These are phyloP conservation scores for Megaleporinus macrocephalus DNA, from an alignment of 2,113 vertebrate genomes.

Conservation along the genomic window DNA sequence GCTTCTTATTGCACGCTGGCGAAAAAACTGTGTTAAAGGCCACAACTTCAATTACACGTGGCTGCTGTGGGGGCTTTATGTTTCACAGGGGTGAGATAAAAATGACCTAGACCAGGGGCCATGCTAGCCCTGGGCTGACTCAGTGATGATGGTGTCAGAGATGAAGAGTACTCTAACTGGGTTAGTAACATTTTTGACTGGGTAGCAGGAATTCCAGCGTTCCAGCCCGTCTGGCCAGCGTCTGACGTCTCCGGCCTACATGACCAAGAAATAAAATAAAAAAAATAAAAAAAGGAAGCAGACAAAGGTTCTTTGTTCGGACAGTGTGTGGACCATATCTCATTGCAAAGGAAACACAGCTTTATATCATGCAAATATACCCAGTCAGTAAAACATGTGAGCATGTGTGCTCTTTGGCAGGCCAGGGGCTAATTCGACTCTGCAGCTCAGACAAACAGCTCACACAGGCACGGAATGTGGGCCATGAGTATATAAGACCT, in stretches of 20 bases:
- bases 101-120: slow-evolving; percentile 31
- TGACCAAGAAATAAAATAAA: not conserved
- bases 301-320: slow-evolving; percentile 17
- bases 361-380: slow-evolving; percentile 28
- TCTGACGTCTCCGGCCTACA: not conserved
- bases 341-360: slow-evolving; percentile 13
- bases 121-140: slow-evolving; percentile 51
- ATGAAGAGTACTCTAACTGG: slow-evolving; percentile 9
- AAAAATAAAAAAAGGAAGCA: not conserved
- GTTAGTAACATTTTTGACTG: not conserved
- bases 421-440: slow-evolving; percentile 50
- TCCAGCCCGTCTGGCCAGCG: not conserved
- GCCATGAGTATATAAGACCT: slow-evolving; percentile 25
- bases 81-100: slow-evolving; percentile 58
- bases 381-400: slow-evolving; percentile 33
- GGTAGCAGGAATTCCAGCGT: not conserved
- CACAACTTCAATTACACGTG: slow-evolving; percentile 44
- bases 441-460: slow-evolving; percentile 50
- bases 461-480: slow-evolving; percentile 38
- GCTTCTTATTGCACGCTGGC: slow-evolving; percentile 18
- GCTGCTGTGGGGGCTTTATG: slow-evolving; percentile 46
- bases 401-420: slow-evolving; percentile 43
- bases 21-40: slow-evolving; percentile 51
- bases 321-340: not conserved
- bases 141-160: slow-evolving; percentile 5